Evolutionary conservation across 1,140 invertebrate species (phyloP), one percentile per base, ranked within the genome.

Genomic region (Dolichoris vasculosae): DNA sequence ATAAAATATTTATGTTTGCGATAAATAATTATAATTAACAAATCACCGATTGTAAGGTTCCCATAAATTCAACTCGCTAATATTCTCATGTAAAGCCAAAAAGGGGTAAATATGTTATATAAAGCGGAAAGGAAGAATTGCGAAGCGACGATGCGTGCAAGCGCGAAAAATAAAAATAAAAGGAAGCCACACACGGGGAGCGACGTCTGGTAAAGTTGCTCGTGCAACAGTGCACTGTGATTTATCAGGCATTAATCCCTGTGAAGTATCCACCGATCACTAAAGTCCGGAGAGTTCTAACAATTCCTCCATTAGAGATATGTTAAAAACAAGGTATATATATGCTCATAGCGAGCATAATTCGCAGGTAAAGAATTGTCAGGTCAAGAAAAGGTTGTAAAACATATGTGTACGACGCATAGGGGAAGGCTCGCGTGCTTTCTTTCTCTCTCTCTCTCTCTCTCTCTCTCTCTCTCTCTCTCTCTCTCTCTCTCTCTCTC

Each of bases 341-440:
- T 38, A 64, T 11, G 30, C 32, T 0, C 75, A 30, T 32, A 75
- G 59, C 80, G 67, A 73, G 83, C 32, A 84, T 84, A 84, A 84
- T 84, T 84, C 76, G 83, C 75, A 67, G 83, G 75, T 84, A 84
- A 84, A 84, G 83, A 84, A 84, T 84, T 84, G 83, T 84, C 83
- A 84, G 83, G 59, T 75, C 75, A 84, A 84, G 76, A 84, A 77
- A 84, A 84, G 76, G 48, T n/a, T 8, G 64, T 84, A 79, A 79
- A 84, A 84, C 80, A 84, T 84, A 84, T 79, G 64, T 55, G 76
- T 73, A 69, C 64, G 59, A 32, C 30, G 26, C 35, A 51, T 40
- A n/a, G 64, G 46, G 38, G 69, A 83, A 63, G 80, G 67, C 35
- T 43, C 30, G 9, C 55, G 32, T 15, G 4, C 32, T 15, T 13